Conservation (phyloP, 2,113 vertebrate genomes). For the rabbit (Oryctolagus cuniculus) region DNA sequence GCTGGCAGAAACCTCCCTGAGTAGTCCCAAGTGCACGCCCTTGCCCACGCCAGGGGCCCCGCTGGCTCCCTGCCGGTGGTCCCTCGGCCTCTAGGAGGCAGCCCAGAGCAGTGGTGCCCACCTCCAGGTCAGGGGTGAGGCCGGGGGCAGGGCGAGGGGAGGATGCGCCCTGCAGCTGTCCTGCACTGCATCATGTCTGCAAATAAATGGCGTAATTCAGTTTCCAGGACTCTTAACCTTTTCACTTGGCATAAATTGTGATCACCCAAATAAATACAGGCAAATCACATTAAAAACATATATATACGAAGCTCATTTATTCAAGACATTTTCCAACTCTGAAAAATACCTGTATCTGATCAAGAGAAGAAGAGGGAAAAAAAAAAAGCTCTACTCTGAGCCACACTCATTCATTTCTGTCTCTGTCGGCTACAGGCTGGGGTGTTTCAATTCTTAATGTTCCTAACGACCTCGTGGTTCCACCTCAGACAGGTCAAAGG, state of each 20-base stretch:
- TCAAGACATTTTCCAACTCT: slow-evolving; percentile 75
- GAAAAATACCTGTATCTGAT: slow-evolving; percentile 73
- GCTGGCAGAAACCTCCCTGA: fast-evolving
- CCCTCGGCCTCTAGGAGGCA: not conserved
- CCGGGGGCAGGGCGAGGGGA: slow-evolving; percentile 78
- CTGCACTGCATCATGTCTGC: slow-evolving; percentile 84
- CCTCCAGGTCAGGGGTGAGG: slow-evolving; percentile 79
- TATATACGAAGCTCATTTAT: slow-evolving; percentile 77
- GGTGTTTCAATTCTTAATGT: not conserved
- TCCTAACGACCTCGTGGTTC: not conserved
- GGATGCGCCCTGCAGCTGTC: slow-evolving; percentile 70
- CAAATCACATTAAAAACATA: slow-evolving; percentile 83
- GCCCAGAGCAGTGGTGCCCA: not conserved
- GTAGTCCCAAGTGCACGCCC: fast-evolving
- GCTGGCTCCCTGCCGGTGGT: not conserved
- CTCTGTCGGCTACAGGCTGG: fast-evolving
- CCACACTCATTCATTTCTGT: slow-evolving; percentile 52
- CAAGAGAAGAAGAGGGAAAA: fast-evolving
- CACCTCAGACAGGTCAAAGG: slow-evolving; percentile 71
- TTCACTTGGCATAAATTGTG: slow-evolving; percentile 85
- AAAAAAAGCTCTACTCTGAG: not conserved
- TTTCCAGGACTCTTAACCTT: slow-evolving; percentile 82
- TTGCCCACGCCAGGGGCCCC: fast-evolving
- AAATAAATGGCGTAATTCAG: slow-evolving; percentile 81
- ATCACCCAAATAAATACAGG: slow-evolving; percentile 84